These are phyloP conservation scores for Morinoia aosen DNA, from an alignment of 2,888 invertebrate genomes.

Conservation along the genomic window DNA sequence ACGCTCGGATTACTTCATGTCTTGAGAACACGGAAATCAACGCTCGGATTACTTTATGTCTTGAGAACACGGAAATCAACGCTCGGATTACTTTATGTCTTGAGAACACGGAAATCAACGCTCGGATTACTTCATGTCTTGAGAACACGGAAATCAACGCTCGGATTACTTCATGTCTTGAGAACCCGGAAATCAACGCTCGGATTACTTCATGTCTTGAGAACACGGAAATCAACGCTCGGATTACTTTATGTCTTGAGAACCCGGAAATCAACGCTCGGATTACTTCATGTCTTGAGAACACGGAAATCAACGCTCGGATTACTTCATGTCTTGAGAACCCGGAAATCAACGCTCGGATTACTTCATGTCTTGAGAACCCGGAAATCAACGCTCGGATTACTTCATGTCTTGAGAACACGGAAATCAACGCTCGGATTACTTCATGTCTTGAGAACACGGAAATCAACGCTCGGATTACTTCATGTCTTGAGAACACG, in stretches of 20 bases:
- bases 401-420: not conserved
- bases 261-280: not conserved
- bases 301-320: not conserved
- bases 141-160: not conserved
- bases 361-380: not conserved
- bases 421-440: not conserved
- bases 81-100: not conserved
- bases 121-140: not conserved
- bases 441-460: not conserved
- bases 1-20: not conserved
- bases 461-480: not conserved
- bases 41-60: not conserved
- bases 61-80: not conserved
- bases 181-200: not conserved
- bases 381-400: not conserved
- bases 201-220: not conserved
- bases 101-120: not conserved
- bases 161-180: not conserved
- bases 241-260: not conserved
- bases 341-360: not conserved
- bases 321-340: not conserved
- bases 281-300: not conserved
- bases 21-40: not conserved
- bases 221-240: not conserved
- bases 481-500: not conserved